Base-by-base conservation (phyloP, 2,113 vertebrate genomes). In the Archocentrus centrarchus region DNA sequence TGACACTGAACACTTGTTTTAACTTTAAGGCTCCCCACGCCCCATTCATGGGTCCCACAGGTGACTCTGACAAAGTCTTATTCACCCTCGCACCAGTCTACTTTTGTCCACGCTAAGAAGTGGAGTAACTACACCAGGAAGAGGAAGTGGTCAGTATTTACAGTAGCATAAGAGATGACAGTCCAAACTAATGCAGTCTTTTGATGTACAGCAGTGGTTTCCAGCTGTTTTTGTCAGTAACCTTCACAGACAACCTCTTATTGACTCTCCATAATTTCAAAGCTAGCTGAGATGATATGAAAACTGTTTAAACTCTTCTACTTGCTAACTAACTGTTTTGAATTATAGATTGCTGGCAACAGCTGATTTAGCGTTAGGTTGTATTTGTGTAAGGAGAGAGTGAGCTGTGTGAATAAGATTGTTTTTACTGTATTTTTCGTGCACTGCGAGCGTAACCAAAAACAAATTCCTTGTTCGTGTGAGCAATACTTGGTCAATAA, bases 1-100 rank as follows among this genome's bases (percentile, higher is more conserved):
- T 73, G 82, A 94, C 88, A 93, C 82, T 47, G 80, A 82, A 66
- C 44, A 55, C 85, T 84, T 94, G 89, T 94, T 94, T 84, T 66
- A 82, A 64, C 91, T 70, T 84, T 62, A 84, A 64, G 79, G 82
- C 66, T 87, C 59, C 6, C 87, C 84, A 86, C 62, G 15, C 80
- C 68, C 88, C 75, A 59, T 73, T 84, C 82, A 41, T 27, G 20
- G 57, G 76, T 89, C 84, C 80, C 81, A 59, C 27, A 85, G 81
- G 62, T 90, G 81, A 84, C 79, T 77, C 24, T 66, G 55, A 91
- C 89, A 90, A 91, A 89, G 90, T 91, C 82, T 86, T 77, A 92
- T 92, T 94, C 91, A 93, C 53, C n/a, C n/a, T 73, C 4, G 1
- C 60, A 75, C 73, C 47, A 3, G 0, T 30, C 88, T 93, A 92